Base-by-base conservation (phyloP, 2,797 vertebrate genomes). In the Rallus crepitans region DNA sequence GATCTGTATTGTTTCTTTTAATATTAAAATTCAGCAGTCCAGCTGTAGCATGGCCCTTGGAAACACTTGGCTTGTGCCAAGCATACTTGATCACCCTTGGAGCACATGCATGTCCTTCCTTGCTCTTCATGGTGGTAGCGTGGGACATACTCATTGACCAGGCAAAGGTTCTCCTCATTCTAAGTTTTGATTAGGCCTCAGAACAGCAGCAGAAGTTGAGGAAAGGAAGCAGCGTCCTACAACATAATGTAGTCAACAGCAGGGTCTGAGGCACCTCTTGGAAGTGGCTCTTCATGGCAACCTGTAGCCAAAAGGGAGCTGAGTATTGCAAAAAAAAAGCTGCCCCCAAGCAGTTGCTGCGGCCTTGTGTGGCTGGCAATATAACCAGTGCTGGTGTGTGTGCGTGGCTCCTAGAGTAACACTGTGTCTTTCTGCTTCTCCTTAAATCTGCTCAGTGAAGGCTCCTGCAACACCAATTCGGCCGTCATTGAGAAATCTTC, bases 51-150 rank as follows among this genome's bases (percentile, higher is more conserved):
- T 63, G 85, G 70, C 35, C 66, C 11, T 61, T 81, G 60, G 70
- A 77, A 83, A n/a, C 48, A 15, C 0, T 0, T 47, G 21, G 65
- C n/a, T 69, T 77, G n/a, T 48, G 33, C 23, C 53, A 60, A 28
- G 37, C 25, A 47, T 10, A 5, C 13, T 75, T 39, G 11, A 16
- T 19, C 19, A 40, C 21, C 53, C 9, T 8, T 19, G 57, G 63
- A 18, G 18, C 47, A 35, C 0, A 1, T 30, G 40, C 0, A 0
- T 63, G 31, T 37, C n/a, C 28, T 68, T 72, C 19, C 21, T 68
- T 35, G 28, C 30, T 57, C 24, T 63, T 81, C 16, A 3, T 63
- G 37, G 18, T 61, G 35, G 15, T n/a, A 37, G 31, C 25, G 40
- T 56, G 28, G 19, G 48, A 14, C 39, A 39, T 48, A 61, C 68